Conservation (phyloP, 2,113 vertebrate genomes). For the Microcebus tavaratra region DNA sequence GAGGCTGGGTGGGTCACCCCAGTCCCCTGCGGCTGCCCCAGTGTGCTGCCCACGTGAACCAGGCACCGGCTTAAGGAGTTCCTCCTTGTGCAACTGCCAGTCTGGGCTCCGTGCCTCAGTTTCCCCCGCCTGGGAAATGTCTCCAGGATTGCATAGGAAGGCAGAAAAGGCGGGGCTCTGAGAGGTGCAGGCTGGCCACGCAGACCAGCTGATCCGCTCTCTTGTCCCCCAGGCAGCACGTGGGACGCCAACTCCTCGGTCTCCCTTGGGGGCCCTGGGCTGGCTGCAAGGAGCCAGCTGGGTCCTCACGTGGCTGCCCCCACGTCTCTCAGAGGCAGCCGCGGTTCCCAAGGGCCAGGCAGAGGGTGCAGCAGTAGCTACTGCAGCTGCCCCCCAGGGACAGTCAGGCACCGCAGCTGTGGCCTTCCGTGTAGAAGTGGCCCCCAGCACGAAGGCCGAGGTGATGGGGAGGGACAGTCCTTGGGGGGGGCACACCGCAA, state of each 20-base stretch:
- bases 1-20: background rate
- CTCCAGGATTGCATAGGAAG: background rate
- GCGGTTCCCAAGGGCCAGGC: background rate
- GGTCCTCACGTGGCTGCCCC: background rate
- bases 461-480: background rate
- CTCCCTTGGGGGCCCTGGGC: background rate
- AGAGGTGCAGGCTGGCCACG: background rate
- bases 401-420: background rate
- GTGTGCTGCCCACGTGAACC: fast-evolving
- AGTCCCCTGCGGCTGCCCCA: background rate
- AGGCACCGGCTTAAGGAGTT: background rate
- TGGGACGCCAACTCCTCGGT: fast-evolving
- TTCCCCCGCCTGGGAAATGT: background rate
- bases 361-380: background rate
- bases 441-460: background rate
- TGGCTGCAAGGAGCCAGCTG: background rate
- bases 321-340: background rate
- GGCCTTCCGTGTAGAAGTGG: background rate
- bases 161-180: background rate
- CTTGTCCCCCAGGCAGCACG: background rate
- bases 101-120: background rate
- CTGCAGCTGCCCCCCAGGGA: background rate
- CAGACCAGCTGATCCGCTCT: background rate
- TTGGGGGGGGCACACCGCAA: background rate
- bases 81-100: background rate